Conservation (phyloP, 2,797 vertebrate species). For the Schizopygopsis malacanthus region DNA sequence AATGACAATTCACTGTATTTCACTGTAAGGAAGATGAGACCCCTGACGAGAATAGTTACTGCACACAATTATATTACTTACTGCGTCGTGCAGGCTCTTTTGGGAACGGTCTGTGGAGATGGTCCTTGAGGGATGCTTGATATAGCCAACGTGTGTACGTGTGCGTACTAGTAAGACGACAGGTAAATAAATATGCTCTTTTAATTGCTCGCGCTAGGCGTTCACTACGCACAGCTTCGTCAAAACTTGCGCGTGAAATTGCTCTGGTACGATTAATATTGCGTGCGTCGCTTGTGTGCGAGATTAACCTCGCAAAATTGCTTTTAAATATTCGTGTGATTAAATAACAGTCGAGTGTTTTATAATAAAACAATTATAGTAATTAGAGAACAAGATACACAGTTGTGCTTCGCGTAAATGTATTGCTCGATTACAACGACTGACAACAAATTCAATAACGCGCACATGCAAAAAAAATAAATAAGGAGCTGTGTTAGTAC, state of each 20-base stretch:
- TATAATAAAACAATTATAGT: not conserved
- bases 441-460: conserved; percentile 38
- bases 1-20: conserved; percentile 1
- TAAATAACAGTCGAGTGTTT: conserved; percentile 54
- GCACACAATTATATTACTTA: conserved; percentile 34
- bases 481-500: conserved; percentile 12
- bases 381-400: conserved; percentile 35
- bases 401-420: conserved; percentile 51
- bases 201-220: conserved; percentile 40
- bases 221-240: conserved; percentile 1
- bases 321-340: conserved; percentile 21
- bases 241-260: conserved; percentile 52
- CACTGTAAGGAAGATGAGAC: conserved; percentile 7
- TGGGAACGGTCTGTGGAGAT: conserved; percentile 31
- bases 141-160: conserved; percentile 33
- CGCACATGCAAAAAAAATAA: not conserved
- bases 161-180: conserved; percentile 28
- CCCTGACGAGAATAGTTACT: conserved; percentile 15
- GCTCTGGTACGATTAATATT: conserved; percentile 56
- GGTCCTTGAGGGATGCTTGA: conserved; percentile 41
- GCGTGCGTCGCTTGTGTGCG: conserved; percentile 50
- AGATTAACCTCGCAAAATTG: conserved; percentile 42
- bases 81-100: conserved; percentile 38
- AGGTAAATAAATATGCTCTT: conserved; percentile 25
- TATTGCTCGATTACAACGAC: conserved; percentile 58